A percentile compares a stretch with the other conserved stretches of the same genome.
Evolutionary conservation across 2,888 invertebrate species (phyloP).

Genomic region (Uloborus plumipes): DNA sequence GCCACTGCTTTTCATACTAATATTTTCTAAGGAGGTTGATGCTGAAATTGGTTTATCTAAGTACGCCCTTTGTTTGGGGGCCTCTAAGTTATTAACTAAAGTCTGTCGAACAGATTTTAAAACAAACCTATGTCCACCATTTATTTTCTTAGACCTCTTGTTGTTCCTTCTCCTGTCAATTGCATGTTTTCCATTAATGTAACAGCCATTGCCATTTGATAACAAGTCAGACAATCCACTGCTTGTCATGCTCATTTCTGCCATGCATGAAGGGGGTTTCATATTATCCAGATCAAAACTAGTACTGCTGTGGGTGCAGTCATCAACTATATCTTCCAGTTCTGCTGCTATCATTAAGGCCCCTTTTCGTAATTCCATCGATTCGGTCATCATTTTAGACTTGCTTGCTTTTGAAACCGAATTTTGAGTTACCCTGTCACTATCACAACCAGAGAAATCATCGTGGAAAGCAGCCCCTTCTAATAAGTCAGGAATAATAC

Average conservation of each 20-base stretch:
- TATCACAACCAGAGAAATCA: conserved; percentile 21
- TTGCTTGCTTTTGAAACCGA: conserved; percentile 8
- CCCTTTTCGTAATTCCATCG: conserved; percentile 64
- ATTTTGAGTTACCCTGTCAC: conserved; percentile 16
- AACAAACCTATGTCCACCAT: conserved; percentile 54
- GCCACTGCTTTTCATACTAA: conserved; percentile 87
- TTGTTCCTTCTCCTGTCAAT: conserved; percentile 52
- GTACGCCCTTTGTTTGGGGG: conserved; percentile 44
- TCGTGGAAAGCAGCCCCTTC: conserved; percentile 53
- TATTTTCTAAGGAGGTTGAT: conserved; percentile 79
- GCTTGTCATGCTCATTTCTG: conserved; percentile 74
- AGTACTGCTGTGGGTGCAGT: conserved; percentile 60
- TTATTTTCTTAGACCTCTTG: conserved; percentile 51
- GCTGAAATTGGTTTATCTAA: conserved; percentile 87
- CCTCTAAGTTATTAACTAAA: conserved; percentile 57
- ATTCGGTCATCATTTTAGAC: conserved; percentile 55
- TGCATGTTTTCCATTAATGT: conserved; percentile 49
- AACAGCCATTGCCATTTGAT: conserved; percentile 60
- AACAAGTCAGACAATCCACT: conserved; percentile 66
- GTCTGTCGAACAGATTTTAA: conserved; percentile 66
- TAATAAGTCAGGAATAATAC: conserved; percentile 53
- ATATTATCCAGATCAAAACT: conserved; percentile 76
- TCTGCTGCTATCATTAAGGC: conserved; percentile 65
- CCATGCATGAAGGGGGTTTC: conserved; percentile 84
- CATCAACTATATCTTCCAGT: conserved; percentile 72